Evolutionary conservation across 2,113 vertebrate species (phyloP), one percentile per base, ranked within the genome.

Genomic region (Perca flavescens): DNA sequence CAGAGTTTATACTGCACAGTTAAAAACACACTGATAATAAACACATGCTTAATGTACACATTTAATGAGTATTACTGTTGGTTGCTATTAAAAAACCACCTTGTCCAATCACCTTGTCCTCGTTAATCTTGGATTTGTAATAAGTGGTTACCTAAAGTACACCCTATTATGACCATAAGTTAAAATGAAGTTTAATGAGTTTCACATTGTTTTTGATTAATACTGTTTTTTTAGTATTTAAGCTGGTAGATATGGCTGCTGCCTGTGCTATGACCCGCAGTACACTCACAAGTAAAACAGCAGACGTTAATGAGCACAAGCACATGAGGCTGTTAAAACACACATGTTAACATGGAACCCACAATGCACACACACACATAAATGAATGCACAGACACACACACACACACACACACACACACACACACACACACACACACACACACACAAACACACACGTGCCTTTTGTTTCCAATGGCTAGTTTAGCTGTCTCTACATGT

Each of bases 401-500:
- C n/a, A 63, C 74, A 72, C 82, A 73, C 53, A 58, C 69, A 31
- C 75, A 76, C 62, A 57, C 65, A 47, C 58, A 63, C 65, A 79
- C 88, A 79, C 77, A 74, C 53, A 31, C 31, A 31, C 31, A 31
- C 31, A 31, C 31, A 31, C 31, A 31, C 31, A 34, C 34, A 34
- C 34, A 34, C 34, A 34, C 34, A 34, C 34, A 34, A 6, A 34
- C 72, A 79, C 80, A 73, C 67, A 68, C 31, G 19, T 53, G 70
- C 79, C 66, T 82, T 36, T 74, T 82, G 83, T 88, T 91, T 91
- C 82, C 91, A 84, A 87, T 93, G 89, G 89, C 88, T 88, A 87
- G 89, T 94, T 92, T 78, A 85, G 85, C 86, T 87, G 86, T 87
- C 93, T 94, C 93, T 92, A 93, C 88, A 95, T 94, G 94, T 93